Conservation (phyloP, 2,113 vertebrate genomes). For the Athene noctua region DNA sequence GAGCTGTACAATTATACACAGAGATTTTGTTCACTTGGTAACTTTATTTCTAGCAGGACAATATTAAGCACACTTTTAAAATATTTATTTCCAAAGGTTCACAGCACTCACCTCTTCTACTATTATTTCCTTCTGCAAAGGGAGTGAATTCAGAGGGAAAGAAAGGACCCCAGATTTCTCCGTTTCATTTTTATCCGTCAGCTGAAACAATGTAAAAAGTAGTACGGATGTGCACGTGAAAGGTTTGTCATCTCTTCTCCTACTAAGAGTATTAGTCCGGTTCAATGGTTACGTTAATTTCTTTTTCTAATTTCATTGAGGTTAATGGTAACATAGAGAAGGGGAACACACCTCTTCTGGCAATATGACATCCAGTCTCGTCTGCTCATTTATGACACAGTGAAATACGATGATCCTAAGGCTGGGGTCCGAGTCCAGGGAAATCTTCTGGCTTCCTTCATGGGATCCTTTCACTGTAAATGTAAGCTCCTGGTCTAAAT, state of each 20-base stretch:
- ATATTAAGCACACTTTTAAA: neutral
- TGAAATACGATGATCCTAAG: constrained; percentile 68
- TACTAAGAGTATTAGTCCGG: neutral
- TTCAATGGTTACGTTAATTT: neutral
- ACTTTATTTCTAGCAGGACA: neutral
- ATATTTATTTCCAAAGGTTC: neutral
- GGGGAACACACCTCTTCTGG: neutral
- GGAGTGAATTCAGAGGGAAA: constrained; percentile 59
- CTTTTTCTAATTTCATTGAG: neutral
- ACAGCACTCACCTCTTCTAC: constrained; percentile 70
- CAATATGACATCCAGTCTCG: constrained; percentile 57
- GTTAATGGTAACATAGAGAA: neutral
- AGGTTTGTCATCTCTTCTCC: neutral
- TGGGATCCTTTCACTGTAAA: constrained; percentile 79
- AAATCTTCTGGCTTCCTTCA: constrained; percentile 66
- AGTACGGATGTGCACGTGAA: neutral
- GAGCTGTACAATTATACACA: neutral
- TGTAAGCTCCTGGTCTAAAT: constrained; percentile 62
- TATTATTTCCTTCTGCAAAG: constrained; percentile 38
- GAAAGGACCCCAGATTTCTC: neutral
- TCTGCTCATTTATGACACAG: constrained; percentile 73
- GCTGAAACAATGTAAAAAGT: neutral
- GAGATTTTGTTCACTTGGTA: neutral
- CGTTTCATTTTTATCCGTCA: neutral
- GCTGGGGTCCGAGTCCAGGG: neutral